Percentiles rank a stretch among this genome's conserved stretches.
These are phyloP conservation scores for Oriolus oriolus DNA, from an alignment of 2,113 vertebrate genomes.

Conservation along the genomic window DNA sequence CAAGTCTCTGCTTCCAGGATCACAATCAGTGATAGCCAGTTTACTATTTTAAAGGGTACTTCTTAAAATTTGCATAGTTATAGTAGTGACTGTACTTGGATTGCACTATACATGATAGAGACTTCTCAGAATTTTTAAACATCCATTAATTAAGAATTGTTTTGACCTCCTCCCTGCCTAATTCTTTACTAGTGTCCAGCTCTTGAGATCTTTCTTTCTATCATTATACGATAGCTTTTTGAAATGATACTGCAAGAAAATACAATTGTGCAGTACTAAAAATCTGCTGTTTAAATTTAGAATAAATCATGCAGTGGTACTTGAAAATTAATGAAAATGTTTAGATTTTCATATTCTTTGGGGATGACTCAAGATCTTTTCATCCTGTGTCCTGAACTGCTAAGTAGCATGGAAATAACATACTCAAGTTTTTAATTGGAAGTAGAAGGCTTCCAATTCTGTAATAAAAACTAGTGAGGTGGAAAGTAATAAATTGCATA, in stretches of 20 bases:
- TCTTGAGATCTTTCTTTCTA: background rate
- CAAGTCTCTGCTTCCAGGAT: background rate
- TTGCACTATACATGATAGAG: background rate
- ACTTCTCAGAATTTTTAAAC: background rate
- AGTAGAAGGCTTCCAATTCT: background rate
- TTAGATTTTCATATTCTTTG: background rate
- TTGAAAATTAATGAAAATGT: background rate
- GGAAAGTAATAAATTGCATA: background rate
- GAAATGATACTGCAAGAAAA: background rate
- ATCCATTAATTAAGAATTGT: background rate
- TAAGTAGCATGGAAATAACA: background rate
- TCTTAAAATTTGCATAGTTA: background rate
- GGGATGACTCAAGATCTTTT: background rate
- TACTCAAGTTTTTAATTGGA: background rate
- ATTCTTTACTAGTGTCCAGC: background rate
- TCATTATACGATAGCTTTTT: background rate
- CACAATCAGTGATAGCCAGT: background rate
- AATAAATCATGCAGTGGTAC: background rate
- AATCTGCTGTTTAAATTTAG: background rate
- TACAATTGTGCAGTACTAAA: background rate
- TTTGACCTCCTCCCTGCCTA: background rate
- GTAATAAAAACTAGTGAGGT: background rate
- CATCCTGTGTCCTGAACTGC: background rate
- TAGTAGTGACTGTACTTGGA: background rate
- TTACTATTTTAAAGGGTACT: background rate